Base-by-base conservation (phyloP, 2,888 invertebrate species). In the Peribatodes rhomboidaria region DNA sequence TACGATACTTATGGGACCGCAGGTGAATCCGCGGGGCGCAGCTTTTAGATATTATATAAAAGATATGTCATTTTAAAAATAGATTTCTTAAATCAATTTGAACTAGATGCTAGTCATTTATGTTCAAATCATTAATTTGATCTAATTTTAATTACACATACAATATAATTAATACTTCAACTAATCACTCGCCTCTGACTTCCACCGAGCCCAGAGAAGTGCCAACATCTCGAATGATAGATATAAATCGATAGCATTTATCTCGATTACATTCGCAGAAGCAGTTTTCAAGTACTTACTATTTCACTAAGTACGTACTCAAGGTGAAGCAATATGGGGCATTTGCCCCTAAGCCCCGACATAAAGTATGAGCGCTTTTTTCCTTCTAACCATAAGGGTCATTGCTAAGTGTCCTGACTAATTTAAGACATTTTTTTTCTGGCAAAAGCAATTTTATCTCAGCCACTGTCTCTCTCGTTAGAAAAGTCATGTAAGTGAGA, bases 221-320 rank as follows among this genome's bases (percentile, higher is more conserved):
- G 71, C 64, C 65, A 78, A 81, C 77, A 76, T 69, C 70, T 68
- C 70, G 64, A 75, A 74, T 81, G 84, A 83, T 77, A 78, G 78
- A 80, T 82, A 85, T 79, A 78, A 86, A 87, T 84, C 80, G 83
- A 81, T 78, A 74, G 68, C 72, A 86, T 87, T 83, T 79, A 83
- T 85, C 80, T 84, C 79, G 84, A 84, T 87, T 84, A 57, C 31
- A 81, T 68, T 75, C 71, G 61, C 67, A 67, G 74, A 71, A 72
- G 68, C 70, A 16, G 18, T 27, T 65, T 66, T 65, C 61, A 59
- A 71, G 65, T 65, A 57, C 59, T 46, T n/a, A n/a, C n/a, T n/a
- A n/a, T n/a, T 33, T 20, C 18, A 44, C 9, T 20, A 46, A 10
- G 53, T 10, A 9, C n/a, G 53, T 53, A 53, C 4, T 27, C n/a